Base-by-base conservation (phyloP, 2,113 vertebrate genomes). In the Lepisosteus oculatus region DNA sequence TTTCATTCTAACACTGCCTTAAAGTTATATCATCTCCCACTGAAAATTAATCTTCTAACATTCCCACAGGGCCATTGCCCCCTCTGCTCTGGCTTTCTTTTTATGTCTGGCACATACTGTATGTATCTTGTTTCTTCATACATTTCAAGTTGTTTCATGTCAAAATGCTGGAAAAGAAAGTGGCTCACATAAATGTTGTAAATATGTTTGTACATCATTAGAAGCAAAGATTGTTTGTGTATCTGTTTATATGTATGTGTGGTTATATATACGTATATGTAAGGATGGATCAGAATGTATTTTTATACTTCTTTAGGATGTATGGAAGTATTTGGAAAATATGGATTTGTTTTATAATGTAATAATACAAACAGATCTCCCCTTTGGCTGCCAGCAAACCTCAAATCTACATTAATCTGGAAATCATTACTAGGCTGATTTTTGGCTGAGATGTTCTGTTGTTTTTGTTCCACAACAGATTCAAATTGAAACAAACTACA, bases 121-220 rank as follows among this genome's bases (percentile, higher is more conserved):
- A 72, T 72, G 47, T 61, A 44, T 67, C 55, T 67, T 57, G 9
- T 61, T 67, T 72, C 47, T 71, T 74, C 59, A 57, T 66, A 65
- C 55, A 69, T 68, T 29, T 74, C 65, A 65, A 55, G 61, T 69
- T 47, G 43, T 73, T 67, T 55, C 29, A 65, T 68, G 69, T 74
- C 83, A 73, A 82, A 78, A 87, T 92, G 88, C 84, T 94, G 87
- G 84, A 89, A 29, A 67, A 87, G 77, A 80, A 82, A 57, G 55
- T 45, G 9, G 61, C 47, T 74, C 73, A 70, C 72, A 80, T 74
- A 76, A 65, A 77, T 75, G 64, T 72, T 83, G 84, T 82, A 85
- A 78, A 41, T 78, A 68, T 14, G 51, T 7, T 65, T 69, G 42
- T 72, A 71, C 55, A 63, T 71, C n/a, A 44, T 59, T 63, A 56